These are phyloP conservation scores for Metallyticus violacea DNA, from an alignment of 2,888 invertebrate species.

Conservation along the genomic window DNA sequence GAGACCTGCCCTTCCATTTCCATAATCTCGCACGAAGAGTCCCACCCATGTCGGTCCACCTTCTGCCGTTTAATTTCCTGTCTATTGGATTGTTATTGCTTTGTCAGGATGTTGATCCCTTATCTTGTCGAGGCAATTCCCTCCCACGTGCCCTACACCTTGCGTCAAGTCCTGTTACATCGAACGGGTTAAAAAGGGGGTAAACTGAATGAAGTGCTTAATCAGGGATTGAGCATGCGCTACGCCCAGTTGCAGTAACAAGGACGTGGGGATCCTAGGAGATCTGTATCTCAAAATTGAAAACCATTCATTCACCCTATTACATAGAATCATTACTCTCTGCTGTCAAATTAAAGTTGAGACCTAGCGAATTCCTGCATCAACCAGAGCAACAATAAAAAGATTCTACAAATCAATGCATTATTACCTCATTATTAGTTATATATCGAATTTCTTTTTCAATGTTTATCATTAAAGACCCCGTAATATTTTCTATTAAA, in stretches of 20 bases:
- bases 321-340: neutral
- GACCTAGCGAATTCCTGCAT: no score
- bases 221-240: neutral
- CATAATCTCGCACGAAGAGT: neutral
- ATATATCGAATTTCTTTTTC: no score
- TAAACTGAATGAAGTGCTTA: neutral
- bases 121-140: neutral
- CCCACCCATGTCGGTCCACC: neutral
- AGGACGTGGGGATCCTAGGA: neutral
- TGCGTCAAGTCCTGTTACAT: neutral
- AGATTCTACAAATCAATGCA: no score
- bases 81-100: neutral
- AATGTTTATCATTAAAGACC: no score
- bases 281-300: neutral
- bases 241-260: neutral
- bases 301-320: no score
- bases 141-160: neutral
- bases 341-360: no score
- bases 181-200: neutral
- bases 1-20: neutral
- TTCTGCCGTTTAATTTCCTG: neutral
- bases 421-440: no score
- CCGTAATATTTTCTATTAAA: no score
- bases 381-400: no score
- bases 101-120: neutral